These are phyloP conservation scores for Globodera ellingtonae DNA, from an alignment of 1,140 invertebrate genomes.

Conservation along the genomic window DNA sequence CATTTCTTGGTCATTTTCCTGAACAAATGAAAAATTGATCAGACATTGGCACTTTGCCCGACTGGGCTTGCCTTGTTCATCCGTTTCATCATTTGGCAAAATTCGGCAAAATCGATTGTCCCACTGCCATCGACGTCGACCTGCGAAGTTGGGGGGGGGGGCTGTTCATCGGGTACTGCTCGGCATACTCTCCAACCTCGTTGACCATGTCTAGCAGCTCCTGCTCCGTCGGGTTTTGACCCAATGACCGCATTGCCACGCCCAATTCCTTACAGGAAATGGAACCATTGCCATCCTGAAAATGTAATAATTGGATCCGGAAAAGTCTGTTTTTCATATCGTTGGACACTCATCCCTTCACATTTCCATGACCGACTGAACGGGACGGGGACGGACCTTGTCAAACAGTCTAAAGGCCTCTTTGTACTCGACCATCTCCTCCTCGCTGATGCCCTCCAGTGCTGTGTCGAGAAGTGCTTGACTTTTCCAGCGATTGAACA, in stretches of 20 bases:
- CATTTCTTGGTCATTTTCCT: slow-evolving; percentile 65
- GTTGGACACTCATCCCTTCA: background rate
- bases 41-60: background rate
- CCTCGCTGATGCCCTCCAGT: slow-evolving; percentile 49
- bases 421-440: slow-evolving; percentile 72
- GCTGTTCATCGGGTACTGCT: background rate
- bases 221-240: slow-evolving; percentile 64
- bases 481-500: slow-evolving; percentile 52
- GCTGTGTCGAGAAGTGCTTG: slow-evolving; percentile 39
- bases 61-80: slow-evolving; percentile 56
- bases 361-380: background rate
- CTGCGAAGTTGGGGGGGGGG: background rate
- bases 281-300: slow-evolving; percentile 65
- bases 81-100: slow-evolving; percentile 66
- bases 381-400: slow-evolving; percentile 51
- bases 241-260: slow-evolving; percentile 63
- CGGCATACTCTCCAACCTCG: slow-evolving; percentile 50
- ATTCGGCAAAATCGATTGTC: slow-evolving; percentile 63
- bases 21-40: slow-evolving; percentile 18
- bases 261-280: slow-evolving; percentile 65
- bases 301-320: slow-evolving; percentile 9
- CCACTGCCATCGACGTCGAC: slow-evolving; percentile 61
- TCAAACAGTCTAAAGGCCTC: slow-evolving; percentile 64
- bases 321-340: background rate
- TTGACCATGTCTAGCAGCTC: slow-evolving; percentile 65